Evolutionary conservation across 2,888 invertebrate genomes (phyloP).

Genomic region (Clunio marinus): DNA sequence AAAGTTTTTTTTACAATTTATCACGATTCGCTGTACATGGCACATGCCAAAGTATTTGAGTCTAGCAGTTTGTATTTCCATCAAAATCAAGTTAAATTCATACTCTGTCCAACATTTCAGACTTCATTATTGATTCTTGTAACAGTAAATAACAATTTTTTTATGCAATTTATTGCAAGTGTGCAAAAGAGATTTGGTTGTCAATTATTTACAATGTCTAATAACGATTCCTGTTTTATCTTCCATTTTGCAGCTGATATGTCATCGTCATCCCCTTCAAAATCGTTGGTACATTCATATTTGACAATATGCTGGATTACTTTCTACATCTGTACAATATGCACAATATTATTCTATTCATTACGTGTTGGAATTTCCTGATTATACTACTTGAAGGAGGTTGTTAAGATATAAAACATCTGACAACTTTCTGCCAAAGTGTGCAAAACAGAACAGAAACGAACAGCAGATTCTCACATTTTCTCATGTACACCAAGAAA

Average conservation of each 20-base stretch:
- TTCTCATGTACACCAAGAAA: background rate
- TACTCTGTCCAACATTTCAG: too few species aligned
- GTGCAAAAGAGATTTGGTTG: too few species aligned
- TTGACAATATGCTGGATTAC: constrained; percentile 38
- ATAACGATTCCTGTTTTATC: background rate
- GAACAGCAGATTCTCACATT: constrained; percentile 4
- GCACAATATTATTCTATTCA: constrained; percentile 37
- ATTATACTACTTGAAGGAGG: constrained; percentile 35
- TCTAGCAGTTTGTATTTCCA: too few species aligned
- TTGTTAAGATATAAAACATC: constrained; percentile 35
- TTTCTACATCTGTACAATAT: constrained; percentile 36
- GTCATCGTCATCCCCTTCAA: constrained; percentile 2
- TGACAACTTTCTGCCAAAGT: background rate
- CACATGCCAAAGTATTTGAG: too few species aligned
- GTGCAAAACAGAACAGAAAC: background rate
- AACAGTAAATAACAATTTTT: too few species aligned
- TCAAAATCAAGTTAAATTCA: too few species aligned
- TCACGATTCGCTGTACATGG: too few species aligned
- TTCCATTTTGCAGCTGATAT: constrained; percentile 25
- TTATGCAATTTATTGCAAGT: too few species aligned
- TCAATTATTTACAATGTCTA: too few species aligned
- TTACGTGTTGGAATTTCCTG: constrained; percentile 38
- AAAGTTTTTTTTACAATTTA: too few species aligned
- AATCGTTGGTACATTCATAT: constrained; percentile 27
- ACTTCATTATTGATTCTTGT: too few species aligned